These are phyloP conservation scores for Salmo trutta DNA, from an alignment of 2,797 vertebrate species.

Conservation along the genomic window DNA sequence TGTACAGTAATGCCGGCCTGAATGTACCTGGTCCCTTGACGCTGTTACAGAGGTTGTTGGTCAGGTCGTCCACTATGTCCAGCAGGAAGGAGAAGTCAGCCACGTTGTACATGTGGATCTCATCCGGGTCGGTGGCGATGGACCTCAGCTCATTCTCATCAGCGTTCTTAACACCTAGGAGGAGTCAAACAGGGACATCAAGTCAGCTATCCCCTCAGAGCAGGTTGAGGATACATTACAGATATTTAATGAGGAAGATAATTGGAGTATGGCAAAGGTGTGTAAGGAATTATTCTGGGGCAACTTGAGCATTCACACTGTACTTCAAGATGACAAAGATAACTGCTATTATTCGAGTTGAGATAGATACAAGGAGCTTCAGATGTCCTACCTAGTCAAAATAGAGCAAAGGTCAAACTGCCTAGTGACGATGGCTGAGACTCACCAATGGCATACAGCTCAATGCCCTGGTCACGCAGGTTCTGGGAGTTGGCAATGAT, in stretches of 20 bases:
- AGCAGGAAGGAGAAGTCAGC: constrained; percentile 92
- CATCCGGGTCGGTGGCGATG: constrained; percentile 92
- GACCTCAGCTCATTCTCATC: constrained; percentile 93
- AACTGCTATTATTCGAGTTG: neutral
- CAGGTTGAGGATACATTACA: neutral
- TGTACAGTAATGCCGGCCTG: neutral
- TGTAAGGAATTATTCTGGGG: neutral
- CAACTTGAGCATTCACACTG: neutral
- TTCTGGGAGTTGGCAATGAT: constrained; percentile 84
- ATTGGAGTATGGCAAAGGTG: neutral
- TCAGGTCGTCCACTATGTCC: constrained; percentile 89
- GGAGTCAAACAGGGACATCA: neutral
- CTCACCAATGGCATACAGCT: constrained; percentile 96
- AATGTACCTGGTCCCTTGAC: constrained; percentile 91
- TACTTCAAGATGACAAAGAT: neutral
- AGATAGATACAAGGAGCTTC: neutral
- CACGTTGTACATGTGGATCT: constrained; percentile 92
- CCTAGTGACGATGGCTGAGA: neutral
- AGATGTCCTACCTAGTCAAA: neutral
- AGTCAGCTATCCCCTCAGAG: neutral
- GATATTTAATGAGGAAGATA: neutral
- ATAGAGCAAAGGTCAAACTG: neutral
- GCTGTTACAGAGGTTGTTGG: constrained; percentile 93
- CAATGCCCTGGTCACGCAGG: constrained; percentile 84
- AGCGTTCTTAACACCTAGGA: constrained; percentile 95